A percentile compares a stretch with the other conserved stretches of the same genome.
phyloP scores from a whole-genome alignment of 2,113 vertebrate species.

The Dicaeum eximium region DNA sequence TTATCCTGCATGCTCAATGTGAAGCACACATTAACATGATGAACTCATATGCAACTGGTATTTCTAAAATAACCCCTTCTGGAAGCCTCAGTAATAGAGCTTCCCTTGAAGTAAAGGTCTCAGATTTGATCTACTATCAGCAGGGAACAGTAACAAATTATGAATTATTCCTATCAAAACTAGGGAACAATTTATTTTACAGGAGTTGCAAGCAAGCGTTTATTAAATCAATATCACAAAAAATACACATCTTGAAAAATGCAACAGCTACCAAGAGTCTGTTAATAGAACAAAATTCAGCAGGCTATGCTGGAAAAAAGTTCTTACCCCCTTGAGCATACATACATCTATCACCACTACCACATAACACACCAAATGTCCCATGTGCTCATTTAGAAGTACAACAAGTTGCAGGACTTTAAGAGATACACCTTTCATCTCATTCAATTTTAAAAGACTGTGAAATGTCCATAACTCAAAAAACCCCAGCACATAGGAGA shows the following conservation, averaged over 20 bases:
- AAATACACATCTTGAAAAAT: not conserved
- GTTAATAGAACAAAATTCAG: not conserved
- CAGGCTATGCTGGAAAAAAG: not conserved
- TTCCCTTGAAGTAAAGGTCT: not conserved
- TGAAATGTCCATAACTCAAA: not conserved
- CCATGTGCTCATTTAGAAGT: not conserved
- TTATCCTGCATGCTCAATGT: not conserved
- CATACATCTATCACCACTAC: not conserved
- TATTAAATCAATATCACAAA: not conserved
- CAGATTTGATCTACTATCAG: not conserved
- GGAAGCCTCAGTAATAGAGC: not conserved
- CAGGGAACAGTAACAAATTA: not conserved
- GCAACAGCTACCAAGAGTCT: not conserved
- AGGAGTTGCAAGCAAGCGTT: not conserved
- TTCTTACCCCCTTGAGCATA: not conserved
- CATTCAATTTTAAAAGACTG: not conserved
- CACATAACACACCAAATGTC: not conserved
- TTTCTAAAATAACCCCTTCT: not conserved
- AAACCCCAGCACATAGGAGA: not conserved
- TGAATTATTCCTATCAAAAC: not conserved
- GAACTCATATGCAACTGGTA: not conserved
- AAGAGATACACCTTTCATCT: not conserved
- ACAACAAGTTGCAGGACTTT: not conserved
- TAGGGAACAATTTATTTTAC: not conserved
- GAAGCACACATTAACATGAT: not conserved